Percentiles rank a stretch among this genome's conserved stretches.
phyloP scores from a whole-genome alignment of 2,888 invertebrate species.

The Eristalis arbustorum region DNA sequence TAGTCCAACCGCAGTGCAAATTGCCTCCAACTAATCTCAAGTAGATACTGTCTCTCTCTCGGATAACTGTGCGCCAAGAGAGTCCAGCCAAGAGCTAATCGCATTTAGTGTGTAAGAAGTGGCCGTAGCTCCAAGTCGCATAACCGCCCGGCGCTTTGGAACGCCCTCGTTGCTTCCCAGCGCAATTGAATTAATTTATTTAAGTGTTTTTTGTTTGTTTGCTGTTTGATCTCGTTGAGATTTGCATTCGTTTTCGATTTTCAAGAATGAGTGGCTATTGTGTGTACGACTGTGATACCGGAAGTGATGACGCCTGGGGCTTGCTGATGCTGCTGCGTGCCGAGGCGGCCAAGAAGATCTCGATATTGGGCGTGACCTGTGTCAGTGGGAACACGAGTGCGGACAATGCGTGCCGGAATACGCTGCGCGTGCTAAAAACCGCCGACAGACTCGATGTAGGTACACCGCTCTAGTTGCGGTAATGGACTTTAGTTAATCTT shows the following conservation, averaged over 20 bases:
- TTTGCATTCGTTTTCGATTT: background rate
- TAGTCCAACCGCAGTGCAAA: background rate
- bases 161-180: background rate
- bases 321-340: conserved; percentile 82
- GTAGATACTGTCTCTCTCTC: background rate
- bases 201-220: background rate
- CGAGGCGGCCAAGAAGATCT: conserved; percentile 75
- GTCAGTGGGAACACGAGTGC: conserved; percentile 87
- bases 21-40: background rate
- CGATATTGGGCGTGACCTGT: conserved; percentile 85
- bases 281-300: conserved; percentile 81
- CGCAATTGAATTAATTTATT: background rate
- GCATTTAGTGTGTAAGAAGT: background rate
- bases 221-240: background rate
- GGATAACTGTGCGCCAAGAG: background rate
- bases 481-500: background rate
- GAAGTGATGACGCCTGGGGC: conserved; percentile 85
- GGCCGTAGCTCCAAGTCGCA: background rate
- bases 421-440: conserved; percentile 84
- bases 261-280: conserved; percentile 22
- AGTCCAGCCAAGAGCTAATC: background rate
- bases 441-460: conserved; percentile 84
- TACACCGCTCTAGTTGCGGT: conserved; percentile 49
- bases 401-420: conserved; percentile 86
- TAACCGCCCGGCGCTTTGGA: background rate